A percentile compares a stretch with the other conserved stretches of the same genome.
Evolutionary conservation across 1,140 invertebrate genomes (phyloP).

Genomic region (Panulirus ornatus): DNA sequence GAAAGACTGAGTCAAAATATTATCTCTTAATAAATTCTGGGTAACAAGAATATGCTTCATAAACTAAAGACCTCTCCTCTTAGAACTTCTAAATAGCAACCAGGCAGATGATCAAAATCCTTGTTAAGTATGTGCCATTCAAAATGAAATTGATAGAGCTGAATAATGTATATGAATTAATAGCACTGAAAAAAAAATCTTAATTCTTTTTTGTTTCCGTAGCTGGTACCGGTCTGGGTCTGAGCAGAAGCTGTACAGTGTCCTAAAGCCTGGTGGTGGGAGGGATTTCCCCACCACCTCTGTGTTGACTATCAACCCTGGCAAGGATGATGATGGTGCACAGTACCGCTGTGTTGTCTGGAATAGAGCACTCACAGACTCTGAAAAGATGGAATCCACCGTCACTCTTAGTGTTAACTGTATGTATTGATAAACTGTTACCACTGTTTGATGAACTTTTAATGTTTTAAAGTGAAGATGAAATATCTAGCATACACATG

Average conservation of each 20-base stretch:
- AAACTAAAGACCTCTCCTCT: too few relatives aligned
- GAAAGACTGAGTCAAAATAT: too few relatives aligned
- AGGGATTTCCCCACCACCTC: constrained; percentile 85
- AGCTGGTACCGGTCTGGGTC: constrained; percentile 78
- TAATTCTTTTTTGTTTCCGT: constrained; percentile 21
- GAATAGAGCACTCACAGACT: constrained; percentile 90
- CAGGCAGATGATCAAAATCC: too few relatives aligned
- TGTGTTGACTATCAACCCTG: constrained; percentile 86
- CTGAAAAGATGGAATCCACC: constrained; percentile 86
- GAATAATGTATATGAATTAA: too few relatives aligned
- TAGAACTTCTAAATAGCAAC: too few relatives aligned
- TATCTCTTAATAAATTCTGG: too few relatives aligned
- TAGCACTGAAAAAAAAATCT: too few relatives aligned
- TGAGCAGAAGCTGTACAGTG: constrained; percentile 83
- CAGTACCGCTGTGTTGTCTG: constrained; percentile 90
- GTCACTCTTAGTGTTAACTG: constrained; percentile 92
- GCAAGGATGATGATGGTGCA: constrained; percentile 89
- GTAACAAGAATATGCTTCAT: too few relatives aligned
- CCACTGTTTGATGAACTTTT: not conserved
- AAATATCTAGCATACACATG: not conserved
- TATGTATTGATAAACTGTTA: constrained; percentile 81
- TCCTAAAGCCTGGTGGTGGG: constrained; percentile 83
- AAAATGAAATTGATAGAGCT: too few relatives aligned
- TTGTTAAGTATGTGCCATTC: too few relatives aligned
- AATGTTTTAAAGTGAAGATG: not conserved